A percentile compares a stretch with the other conserved stretches of the same genome.
phyloP scores from a whole-genome alignment of 2,113 vertebrate species.

The Rhabdomys dilectus region DNA sequence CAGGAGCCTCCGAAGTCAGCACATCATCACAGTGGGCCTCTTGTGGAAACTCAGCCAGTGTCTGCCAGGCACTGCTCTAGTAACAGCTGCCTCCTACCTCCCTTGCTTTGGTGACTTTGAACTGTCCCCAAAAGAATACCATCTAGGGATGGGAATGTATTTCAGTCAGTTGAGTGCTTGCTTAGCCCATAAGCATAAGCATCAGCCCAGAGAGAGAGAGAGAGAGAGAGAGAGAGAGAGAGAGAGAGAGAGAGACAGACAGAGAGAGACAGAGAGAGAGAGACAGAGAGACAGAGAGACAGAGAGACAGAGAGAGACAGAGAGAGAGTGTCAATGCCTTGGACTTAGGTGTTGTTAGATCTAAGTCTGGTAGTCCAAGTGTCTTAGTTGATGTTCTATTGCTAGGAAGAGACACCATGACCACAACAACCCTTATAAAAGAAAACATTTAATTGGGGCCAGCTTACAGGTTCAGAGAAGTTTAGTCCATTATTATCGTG shows the following conservation, averaged over 20 bases:
- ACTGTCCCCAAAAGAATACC: neutral
- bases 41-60: neutral
- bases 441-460: neutral
- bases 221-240: no score
- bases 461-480: neutral
- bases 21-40: neutral
- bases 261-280: no score
- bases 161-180: neutral
- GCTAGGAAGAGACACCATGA: neutral
- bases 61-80: neutral
- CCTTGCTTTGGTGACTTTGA: neutral
- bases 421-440: neutral
- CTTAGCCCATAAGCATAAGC: neutral
- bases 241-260: no score
- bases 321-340: neutral
- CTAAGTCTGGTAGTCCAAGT: neutral
- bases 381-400: neutral
- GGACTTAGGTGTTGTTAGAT: neutral
- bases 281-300: no score
- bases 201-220: no score
- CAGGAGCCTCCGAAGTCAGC: neutral
- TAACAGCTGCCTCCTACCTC: neutral
- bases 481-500: neutral
- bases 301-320: no score
- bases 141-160: neutral